Evolutionary conservation across 2,797 vertebrate species (phyloP).

Genomic region (Argentina silus): DNA sequence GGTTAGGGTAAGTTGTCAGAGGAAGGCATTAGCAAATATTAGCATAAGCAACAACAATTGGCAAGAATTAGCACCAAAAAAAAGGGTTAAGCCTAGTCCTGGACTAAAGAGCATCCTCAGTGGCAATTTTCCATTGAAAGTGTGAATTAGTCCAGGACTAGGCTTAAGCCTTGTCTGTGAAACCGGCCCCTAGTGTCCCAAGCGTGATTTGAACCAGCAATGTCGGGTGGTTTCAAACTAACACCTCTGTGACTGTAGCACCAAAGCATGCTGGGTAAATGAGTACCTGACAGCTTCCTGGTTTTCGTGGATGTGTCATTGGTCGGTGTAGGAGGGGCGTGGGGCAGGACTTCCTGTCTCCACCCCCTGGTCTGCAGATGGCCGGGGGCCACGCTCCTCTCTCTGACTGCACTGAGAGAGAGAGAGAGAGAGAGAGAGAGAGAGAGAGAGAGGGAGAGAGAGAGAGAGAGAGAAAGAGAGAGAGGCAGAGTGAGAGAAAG

Average conservation of each 20-base stretch:
- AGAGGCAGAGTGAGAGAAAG: conserved; percentile 10
- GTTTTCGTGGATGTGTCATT: conserved; percentile 48
- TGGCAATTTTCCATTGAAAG: too few species aligned
- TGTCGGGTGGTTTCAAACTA: background rate
- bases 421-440: conserved; percentile 35
- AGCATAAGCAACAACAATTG: too few species aligned
- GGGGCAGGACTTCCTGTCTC: conserved; percentile 41
- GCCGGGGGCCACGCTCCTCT: conserved; percentile 55
- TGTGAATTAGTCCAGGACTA: too few species aligned
- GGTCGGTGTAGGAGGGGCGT: conserved; percentile 31
- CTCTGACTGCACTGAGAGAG: conserved; percentile 75
- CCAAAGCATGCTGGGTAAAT: background rate
- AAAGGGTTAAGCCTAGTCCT: too few species aligned
- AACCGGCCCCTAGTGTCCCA: too few species aligned
- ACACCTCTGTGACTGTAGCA: background rate
- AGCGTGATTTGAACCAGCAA: background rate
- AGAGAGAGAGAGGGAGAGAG: conserved; percentile 28
- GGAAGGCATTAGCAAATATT: too few species aligned
- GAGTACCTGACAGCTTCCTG: conserved; percentile 55
- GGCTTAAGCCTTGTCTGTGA: too few species aligned
- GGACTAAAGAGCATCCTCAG: too few species aligned
- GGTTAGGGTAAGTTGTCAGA: background rate
- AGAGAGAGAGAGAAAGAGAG: conserved; percentile 21
- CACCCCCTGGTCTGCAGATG: conserved; percentile 52
- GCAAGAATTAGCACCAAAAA: too few species aligned